Conservation (phyloP, 2,888 invertebrate genomes). For the Mythimna lalbum region DNA sequence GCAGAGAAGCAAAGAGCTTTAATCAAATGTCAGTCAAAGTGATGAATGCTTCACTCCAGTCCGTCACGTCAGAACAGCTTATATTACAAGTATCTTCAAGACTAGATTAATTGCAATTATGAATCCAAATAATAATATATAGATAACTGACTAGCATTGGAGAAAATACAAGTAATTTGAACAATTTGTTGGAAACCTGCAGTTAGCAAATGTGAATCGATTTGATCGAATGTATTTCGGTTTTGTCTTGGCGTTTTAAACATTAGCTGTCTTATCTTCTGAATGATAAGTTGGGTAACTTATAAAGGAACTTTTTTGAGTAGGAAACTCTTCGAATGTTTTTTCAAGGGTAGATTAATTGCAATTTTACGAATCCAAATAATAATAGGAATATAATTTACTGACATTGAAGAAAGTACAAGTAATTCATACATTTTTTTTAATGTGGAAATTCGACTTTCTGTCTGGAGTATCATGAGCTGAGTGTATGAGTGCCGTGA, state of each 20-base stretch:
- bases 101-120: neutral
- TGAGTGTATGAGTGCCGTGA: too few species aligned
- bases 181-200: conserved; percentile 22
- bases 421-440: too few species aligned
- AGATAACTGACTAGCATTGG: neutral
- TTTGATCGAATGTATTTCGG: neutral
- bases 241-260: neutral
- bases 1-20: conserved; percentile 4
- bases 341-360: too few species aligned
- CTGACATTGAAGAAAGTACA: too few species aligned
- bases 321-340: too few species aligned
- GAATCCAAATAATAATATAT: neutral
- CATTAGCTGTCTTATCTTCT: neutral
- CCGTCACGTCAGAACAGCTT: neutral
- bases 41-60: conserved; percentile 20
- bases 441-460: too few species aligned
- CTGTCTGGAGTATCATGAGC: too few species aligned
- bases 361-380: too few species aligned
- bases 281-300: too few species aligned
- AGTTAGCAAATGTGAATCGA: conserved; percentile 14
- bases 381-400: too few species aligned
- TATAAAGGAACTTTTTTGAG: too few species aligned
- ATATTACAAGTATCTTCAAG: neutral
- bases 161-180: neutral
- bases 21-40: conserved; percentile 31